Base-by-base conservation (phyloP, 2,797 vertebrate species). In the Danio albolineatus region DNA sequence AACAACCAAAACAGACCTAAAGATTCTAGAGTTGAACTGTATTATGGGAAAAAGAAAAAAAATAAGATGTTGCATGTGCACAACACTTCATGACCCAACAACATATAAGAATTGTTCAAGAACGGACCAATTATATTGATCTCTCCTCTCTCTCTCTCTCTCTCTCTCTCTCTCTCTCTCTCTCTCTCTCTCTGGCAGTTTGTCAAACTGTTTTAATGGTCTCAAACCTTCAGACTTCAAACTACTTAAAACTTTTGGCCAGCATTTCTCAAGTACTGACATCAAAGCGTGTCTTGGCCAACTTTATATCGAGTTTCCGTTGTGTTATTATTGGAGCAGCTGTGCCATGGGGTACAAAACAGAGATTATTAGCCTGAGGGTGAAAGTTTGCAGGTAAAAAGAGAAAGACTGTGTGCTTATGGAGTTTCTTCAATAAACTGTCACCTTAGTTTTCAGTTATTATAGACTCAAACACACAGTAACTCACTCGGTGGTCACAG, bases 341-440 rank as follows among this genome's bases (percentile, higher is more conserved):
- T 72, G 51, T 56, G 69, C 69, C 49, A 43, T 43, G 13, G 51
- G 38, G 51, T 71, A 9, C 43, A 41, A 71, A 56, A 12, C 12
- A 71, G 69, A 71, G 38, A 43, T 71, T 71, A 19, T 21, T 71
- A 16, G 38, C 38, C 39, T 14, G 69, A 71, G 51, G 69, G 38
- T 53, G 66, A 16, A 71, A 10, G 51, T 56, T 21, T 17, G n/a
- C 38, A 14, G 51, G 39, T 56, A 54, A 71, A 71, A 56, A 71
- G 17, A 56, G 39, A 9, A 9, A 41, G 7, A 56, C 56, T 56
- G 38, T 53, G 7, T 70, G 28, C 28, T 12, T 70, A 28, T 53
- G 10, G 48, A 46, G 12, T 48, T 53, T 41, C 53, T 36, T 53
- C 49, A 53, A 17, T 17, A 53, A 53, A 39, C 4, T 19, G 16